These are phyloP conservation scores for Nothoprocta perdicaria DNA, from an alignment of 2,113 vertebrate genomes.

Conservation along the genomic window DNA sequence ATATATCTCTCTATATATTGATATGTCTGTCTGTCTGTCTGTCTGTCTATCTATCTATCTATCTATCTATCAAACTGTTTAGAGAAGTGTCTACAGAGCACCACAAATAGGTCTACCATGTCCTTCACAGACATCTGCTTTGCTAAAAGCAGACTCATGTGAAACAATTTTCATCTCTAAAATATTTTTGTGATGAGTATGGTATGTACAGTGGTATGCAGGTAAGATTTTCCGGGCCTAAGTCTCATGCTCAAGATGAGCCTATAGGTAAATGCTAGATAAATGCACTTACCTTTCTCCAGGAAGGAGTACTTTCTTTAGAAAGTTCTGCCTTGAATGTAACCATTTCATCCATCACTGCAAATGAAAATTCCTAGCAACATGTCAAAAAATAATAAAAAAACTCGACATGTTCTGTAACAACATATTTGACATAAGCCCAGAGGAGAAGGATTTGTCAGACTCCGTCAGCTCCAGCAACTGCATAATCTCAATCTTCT, in stretches of 20 bases:
- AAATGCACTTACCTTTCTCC: not conserved
- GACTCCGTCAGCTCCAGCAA: constrained; percentile 22
- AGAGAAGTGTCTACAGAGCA: not conserved
- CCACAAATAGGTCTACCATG: fast-evolving
- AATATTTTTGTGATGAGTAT: not conserved
- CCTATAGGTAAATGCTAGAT: not conserved
- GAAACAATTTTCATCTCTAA: not conserved
- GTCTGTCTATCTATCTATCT: no score
- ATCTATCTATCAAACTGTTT: not conserved
- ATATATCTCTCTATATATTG: no score
- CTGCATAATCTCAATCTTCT: not conserved
- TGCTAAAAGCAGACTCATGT: not conserved
- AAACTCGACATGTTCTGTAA: not conserved
- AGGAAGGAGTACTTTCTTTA: not conserved
- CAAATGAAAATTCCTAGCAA: not conserved
- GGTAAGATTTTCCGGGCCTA: not conserved
- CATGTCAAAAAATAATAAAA: not conserved
- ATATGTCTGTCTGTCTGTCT: no score
- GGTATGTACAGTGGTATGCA: not conserved
- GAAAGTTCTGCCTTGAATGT: not conserved
- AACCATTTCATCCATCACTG: not conserved
- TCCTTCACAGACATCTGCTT: not conserved
- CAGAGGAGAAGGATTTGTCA: constrained; percentile 9
- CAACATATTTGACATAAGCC: constrained; percentile 20
- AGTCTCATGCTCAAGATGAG: not conserved